Evolutionary conservation across 2,888 invertebrate species (phyloP), one percentile per base, ranked within the genome.

Genomic region (Choristoneura rosaceana): DNA sequence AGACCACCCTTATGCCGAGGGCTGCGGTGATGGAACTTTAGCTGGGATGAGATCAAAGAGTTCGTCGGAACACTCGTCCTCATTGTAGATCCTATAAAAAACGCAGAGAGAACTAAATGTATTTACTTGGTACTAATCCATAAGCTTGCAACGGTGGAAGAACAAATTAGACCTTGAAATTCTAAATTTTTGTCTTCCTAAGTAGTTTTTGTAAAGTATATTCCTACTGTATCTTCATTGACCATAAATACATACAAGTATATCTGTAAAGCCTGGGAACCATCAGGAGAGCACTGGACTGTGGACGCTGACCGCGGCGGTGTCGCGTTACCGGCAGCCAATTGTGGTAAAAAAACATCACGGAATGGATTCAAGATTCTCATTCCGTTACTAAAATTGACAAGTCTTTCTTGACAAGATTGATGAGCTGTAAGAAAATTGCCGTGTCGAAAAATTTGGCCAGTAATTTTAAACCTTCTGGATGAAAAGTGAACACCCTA

Each of bases 271-370:
- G 73, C 73, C 69, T 73, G 73, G 81, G 81, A 82, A 85, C 86
- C 81, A 81, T 82, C 80, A 83, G 84, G 82, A 82, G 86, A 81
- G 86, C 91, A 89, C 84, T 88, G 87, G 87, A 85, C 87, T 92
- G 90, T 84, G 84, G 84, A 84, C 80, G 79, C 81, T 81, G 84
- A 80, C 86, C 85, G 82, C 82, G 75, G 82, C 82, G 75, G 84
- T 89, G 84, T 94, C 84, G 78, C 77, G 84, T 93, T 93, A 91
- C 93, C 74, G 82, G 78, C 79, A 81, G 76, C 74, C 78, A 78
- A 79, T 79, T 78, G 79, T 79, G 80, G 78, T 76, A 76, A 77
- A 78, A 80, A 79, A 75, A 60, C 64, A 70, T 59, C 67, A 47
- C 45, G 45, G 25, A 41, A 71, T 58, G 62, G 38, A 63, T 58